Evolutionary conservation across 2,888 invertebrate genomes (phyloP), one percentile per base, ranked within the genome.

Genomic region (Macaria liturata): DNA sequence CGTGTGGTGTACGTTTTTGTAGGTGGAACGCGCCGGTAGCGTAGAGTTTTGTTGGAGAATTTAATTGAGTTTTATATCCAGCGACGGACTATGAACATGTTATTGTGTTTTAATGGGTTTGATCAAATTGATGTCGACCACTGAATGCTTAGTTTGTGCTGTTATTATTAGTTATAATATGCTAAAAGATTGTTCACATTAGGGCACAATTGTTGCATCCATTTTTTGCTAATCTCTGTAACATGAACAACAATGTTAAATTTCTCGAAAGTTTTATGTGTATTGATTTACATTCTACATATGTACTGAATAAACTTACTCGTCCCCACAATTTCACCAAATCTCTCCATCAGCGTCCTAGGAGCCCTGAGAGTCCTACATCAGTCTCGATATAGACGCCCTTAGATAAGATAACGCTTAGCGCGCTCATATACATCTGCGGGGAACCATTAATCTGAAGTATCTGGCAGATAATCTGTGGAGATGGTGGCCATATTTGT

Each of bases 391-490:
- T 52, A 43, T 59, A 59, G 51, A 59, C 45, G 40, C n/a, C 8
- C 49, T 54, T 49, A 43, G 62, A 63, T 62, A 60, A 67, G 67
- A 67, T 65, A 65, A 49, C 46, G 43, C 48, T 54, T 39, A 53
- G 54, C 49, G 42, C 47, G 49, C 58, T 51, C 51, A 57, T 60
- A 62, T 59, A 61, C 55, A 62, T 60, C 48, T 59, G 62, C 54
- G 40, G 53, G 47, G 63, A 69, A 76, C 72, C 84, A 85, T 86
- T 80, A 85, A 83, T 86, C 60, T 78, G 68, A 70, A 59, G 76
- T 84, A 86, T 86, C 85, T 73, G 76, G 69, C 76, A 75, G 74
- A 72, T 79, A 72, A 85, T 86, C 86, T 83, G 65, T 71, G 70
- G 69, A 67, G 20, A 49, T 52, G 55, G 55, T 52, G 45, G 52